Evolutionary conservation across 2,888 invertebrate species (phyloP).

Genomic region (Idaea aversata): DNA sequence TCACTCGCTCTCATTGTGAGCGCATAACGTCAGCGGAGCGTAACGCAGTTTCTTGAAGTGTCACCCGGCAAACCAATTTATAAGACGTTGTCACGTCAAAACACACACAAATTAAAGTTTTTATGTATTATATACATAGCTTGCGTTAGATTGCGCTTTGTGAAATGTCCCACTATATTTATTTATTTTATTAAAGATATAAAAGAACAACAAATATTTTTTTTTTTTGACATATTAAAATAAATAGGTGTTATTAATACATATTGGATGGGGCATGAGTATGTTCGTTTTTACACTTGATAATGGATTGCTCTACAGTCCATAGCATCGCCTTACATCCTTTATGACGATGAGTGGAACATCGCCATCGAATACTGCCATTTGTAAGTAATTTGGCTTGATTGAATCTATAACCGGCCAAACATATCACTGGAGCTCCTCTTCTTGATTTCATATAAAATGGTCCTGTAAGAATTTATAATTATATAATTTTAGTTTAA

Average conservation of each 20-base stretch:
- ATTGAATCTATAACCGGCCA: neutral
- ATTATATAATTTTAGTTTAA: neutral
- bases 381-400: neutral
- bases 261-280: constrained; percentile 16
- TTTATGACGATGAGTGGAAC: constrained; percentile 31
- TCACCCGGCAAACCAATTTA: too few species aligned
- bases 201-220: too few species aligned
- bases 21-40: too few species aligned
- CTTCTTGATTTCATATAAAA: neutral
- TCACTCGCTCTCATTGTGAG: too few species aligned
- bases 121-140: too few species aligned
- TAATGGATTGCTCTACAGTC: constrained; percentile 20
- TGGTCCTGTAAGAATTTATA: neutral
- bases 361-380: constrained; percentile 30
- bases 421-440: constrained; percentile 24
- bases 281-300: constrained; percentile 20
- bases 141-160: too few species aligned
- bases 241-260: neutral
- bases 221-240: too few species aligned
- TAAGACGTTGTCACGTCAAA: too few species aligned
- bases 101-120: too few species aligned
- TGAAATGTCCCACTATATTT: too few species aligned
- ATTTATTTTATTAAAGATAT: too few species aligned
- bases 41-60: too few species aligned
- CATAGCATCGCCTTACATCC: constrained; percentile 34